Evolutionary conservation across 2,888 invertebrate genomes (phyloP).

Genomic region (Caenorhabditis sinica): DNA sequence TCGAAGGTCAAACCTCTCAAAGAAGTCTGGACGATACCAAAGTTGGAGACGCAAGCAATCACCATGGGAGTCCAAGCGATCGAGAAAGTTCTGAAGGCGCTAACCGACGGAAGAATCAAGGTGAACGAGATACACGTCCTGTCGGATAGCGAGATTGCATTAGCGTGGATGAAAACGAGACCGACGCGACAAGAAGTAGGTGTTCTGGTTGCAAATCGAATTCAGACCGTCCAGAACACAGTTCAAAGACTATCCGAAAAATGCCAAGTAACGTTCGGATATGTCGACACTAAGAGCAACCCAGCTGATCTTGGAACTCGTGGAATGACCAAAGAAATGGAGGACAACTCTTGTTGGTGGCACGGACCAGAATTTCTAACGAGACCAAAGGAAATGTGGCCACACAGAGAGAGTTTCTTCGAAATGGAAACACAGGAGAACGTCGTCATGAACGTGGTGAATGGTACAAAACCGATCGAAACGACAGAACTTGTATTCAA

Average conservation of each 20-base stretch:
- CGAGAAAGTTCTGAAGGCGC: neutral
- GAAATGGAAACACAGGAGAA: neutral
- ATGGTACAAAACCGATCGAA: neutral
- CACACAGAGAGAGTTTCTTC: neutral
- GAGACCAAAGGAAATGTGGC: neutral
- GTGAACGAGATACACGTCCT: neutral
- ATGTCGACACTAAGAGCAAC: conserved; percentile 75
- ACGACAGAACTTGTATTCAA: neutral
- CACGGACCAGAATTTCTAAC: conserved; percentile 75
- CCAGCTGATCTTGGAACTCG: conserved; percentile 69
- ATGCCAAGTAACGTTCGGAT: conserved; percentile 62
- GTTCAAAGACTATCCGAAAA: too few relatives aligned
- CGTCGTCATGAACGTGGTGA: neutral
- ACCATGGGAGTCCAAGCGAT: conserved; percentile 11
- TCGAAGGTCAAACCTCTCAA: conserved; percentile 35
- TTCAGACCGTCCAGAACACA: too few relatives aligned
- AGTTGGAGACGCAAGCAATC: conserved; percentile 56
- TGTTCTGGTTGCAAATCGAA: neutral
- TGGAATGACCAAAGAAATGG: neutral
- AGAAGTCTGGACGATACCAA: conserved; percentile 52
- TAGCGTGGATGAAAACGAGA: conserved; percentile 43
- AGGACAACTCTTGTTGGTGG: conserved; percentile 69
- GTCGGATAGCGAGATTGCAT: conserved; percentile 54
- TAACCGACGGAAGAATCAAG: neutral
- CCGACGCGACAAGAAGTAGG: conserved; percentile 3